Evolutionary conservation across 2,888 invertebrate species (phyloP).

Genomic region (Euzophera pinguis): DNA sequence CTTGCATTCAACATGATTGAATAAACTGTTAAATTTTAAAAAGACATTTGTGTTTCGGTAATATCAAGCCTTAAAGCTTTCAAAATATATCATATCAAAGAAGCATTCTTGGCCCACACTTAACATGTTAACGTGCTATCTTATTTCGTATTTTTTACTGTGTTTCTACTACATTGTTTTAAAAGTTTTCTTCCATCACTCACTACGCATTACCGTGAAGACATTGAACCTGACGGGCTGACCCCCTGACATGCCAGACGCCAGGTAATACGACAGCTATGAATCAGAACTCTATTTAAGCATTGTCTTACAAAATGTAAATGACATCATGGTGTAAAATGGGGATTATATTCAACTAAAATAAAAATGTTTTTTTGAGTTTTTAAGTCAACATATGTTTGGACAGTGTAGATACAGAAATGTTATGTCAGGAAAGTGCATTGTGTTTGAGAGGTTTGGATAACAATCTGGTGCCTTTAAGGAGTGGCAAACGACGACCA

Average conservation of each 20-base stretch:
- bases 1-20: neutral
- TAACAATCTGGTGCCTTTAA: neutral
- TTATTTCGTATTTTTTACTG: slow-evolving; percentile 49
- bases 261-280: slow-evolving; percentile 41
- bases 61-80: slow-evolving; percentile 12
- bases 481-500: slow-evolving; percentile 3
- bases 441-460: slow-evolving; percentile 21
- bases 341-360: slow-evolving; percentile 2
- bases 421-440: slow-evolving; percentile 12
- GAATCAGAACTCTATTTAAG: slow-evolving; percentile 51
- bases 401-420: neutral
- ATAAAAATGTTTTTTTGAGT: slow-evolving; percentile 1
- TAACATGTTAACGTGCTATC: slow-evolving; percentile 56
- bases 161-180: slow-evolving; percentile 45
- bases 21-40: neutral
- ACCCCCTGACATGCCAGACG: slow-evolving; percentile 50
- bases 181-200: slow-evolving; percentile 50
- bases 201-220: slow-evolving; percentile 53
- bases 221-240: slow-evolving; percentile 64
- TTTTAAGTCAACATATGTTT: slow-evolving; percentile 7
- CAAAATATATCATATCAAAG: slow-evolving; percentile 25
- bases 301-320: slow-evolving; percentile 31
- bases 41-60: too few species aligned
- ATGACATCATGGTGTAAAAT: slow-evolving; percentile 36
- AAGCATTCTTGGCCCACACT: slow-evolving; percentile 37